Percentiles rank a stretch among this genome's conserved stretches.
Conservation (phyloP, 2,888 invertebrate species). For the Cremastobaeus sp. region DNA sequence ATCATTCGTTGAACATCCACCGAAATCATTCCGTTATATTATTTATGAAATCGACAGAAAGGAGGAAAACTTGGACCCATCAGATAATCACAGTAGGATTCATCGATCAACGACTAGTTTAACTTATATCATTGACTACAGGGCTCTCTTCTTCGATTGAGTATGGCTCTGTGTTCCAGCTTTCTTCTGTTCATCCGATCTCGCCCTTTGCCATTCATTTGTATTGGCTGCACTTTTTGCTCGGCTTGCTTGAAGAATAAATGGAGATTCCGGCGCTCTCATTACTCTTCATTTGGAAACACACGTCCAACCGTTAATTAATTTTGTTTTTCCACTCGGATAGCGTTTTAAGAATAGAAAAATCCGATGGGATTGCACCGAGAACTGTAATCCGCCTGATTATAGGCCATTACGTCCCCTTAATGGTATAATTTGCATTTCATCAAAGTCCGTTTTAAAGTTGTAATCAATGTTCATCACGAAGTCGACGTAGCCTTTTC, state of each 20-base stretch:
- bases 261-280: conserved; percentile 35
- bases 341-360: conserved; percentile 41
- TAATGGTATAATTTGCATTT: conserved; percentile 53
- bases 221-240: conserved; percentile 40
- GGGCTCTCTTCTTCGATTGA: conserved; percentile 14
- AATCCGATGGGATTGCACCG: conserved; percentile 30
- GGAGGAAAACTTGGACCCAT: conserved; percentile 34
- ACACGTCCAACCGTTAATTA: conserved; percentile 51
- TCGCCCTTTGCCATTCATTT: conserved; percentile 41
- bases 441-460: conserved; percentile 42
- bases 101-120: conserved; percentile 56
- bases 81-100: conserved; percentile 47
- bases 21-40: too few relatives aligned
- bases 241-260: conserved; percentile 25
- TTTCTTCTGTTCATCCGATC: not conserved
- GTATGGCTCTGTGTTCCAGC: not conserved
- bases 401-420: conserved; percentile 33
- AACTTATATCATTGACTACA: conserved; percentile 53
- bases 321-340: conserved; percentile 45
- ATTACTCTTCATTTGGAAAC: conserved; percentile 54
- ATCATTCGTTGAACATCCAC: too few relatives aligned
- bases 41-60: too few relatives aligned
- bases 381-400: conserved; percentile 33
- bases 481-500: conserved; percentile 17
- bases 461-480: conserved; percentile 52